Percentiles rank a stretch among this genome's conserved stretches.
Conservation (phyloP, 2,888 invertebrate genomes). For the Ferdinandea cuprea region DNA sequence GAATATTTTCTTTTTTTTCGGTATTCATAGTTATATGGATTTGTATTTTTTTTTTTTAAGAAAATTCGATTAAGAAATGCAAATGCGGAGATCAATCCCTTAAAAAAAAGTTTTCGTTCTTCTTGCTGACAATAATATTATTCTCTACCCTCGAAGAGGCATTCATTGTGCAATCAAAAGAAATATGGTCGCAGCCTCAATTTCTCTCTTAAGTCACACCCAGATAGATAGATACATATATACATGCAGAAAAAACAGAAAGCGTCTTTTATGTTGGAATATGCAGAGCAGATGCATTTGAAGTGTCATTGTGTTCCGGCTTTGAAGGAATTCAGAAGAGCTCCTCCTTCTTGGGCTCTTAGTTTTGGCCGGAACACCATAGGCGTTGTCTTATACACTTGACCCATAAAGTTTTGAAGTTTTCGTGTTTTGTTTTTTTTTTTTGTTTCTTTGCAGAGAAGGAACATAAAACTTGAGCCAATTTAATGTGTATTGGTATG, state of each 20-base stretch:
- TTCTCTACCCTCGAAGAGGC: not conserved
- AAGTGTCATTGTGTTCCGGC: slow-evolving; percentile 47
- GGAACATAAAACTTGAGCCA: slow-evolving; percentile 22
- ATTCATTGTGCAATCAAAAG: slow-evolving; percentile 30
- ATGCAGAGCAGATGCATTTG: slow-evolving; percentile 42
- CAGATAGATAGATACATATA: no score
- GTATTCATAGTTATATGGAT: no score
- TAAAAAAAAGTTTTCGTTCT: slow-evolving; percentile 35
- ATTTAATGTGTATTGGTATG: slow-evolving; percentile 3
- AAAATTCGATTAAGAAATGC: slow-evolving; percentile 58
- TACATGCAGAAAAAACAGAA: slow-evolving; percentile 4
- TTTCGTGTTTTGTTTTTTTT: slow-evolving; percentile 16
- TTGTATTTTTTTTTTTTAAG: slow-evolving; percentile 12
- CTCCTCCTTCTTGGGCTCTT: slow-evolving; percentile 5
- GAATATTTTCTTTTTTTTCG: slow-evolving; percentile 2
- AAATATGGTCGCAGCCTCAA: slow-evolving; percentile 6
- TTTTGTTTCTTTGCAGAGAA: not conserved
- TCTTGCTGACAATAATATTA: slow-evolving; percentile 40
- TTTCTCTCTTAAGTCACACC: slow-evolving; percentile 18
- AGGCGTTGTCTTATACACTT: slow-evolving; percentile 63
- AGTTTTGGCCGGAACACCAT: slow-evolving; percentile 42
- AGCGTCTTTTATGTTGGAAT: slow-evolving; percentile 24
- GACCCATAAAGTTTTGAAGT: slow-evolving; percentile 51
- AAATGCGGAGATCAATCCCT: slow-evolving; percentile 44
- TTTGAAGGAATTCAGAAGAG: slow-evolving; percentile 32